Conservation (phyloP, 2,113 vertebrate genomes). For the Osmerus mordax region DNA sequence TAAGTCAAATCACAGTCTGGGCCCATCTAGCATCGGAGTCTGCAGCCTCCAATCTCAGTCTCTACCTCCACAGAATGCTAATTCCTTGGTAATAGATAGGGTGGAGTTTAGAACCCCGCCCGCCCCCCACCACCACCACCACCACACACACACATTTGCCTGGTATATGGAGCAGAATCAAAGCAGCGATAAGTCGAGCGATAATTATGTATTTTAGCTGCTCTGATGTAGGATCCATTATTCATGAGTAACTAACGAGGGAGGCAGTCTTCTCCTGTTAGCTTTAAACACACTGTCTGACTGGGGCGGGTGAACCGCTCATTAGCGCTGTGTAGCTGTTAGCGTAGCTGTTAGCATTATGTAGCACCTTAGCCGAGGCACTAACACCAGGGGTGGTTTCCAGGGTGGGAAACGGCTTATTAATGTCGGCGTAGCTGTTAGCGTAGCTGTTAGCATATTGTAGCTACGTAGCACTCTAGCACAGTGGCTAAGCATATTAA, state of each 20-base stretch:
- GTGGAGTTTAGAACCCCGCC: background rate
- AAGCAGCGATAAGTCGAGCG: background rate
- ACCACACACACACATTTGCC: too few relatives aligned
- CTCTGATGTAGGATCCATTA: background rate
- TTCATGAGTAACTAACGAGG: background rate
- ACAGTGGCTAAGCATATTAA: too few relatives aligned
- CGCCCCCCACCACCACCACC: too few relatives aligned
- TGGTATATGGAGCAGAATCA: background rate
- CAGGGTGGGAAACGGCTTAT: too few relatives aligned
- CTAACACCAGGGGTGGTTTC: background rate
- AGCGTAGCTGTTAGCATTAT: background rate
- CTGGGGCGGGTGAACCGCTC: background rate
- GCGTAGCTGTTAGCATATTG: too few relatives aligned
- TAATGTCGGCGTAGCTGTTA: too few relatives aligned
- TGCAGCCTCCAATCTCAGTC: background rate
- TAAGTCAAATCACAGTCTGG: background rate
- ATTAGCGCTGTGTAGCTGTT: background rate
- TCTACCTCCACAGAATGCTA: background rate
- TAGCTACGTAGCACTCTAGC: too few relatives aligned
- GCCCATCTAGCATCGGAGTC: too few relatives aligned
- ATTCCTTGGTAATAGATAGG: background rate
- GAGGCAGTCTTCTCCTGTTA: background rate
- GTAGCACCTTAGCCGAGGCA: background rate
- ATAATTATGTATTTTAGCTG: constrained; percentile 5
- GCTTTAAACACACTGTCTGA: constrained; percentile 3